Conservation (phyloP, 2,113 vertebrate species). For the Prunella fulvescens region DNA sequence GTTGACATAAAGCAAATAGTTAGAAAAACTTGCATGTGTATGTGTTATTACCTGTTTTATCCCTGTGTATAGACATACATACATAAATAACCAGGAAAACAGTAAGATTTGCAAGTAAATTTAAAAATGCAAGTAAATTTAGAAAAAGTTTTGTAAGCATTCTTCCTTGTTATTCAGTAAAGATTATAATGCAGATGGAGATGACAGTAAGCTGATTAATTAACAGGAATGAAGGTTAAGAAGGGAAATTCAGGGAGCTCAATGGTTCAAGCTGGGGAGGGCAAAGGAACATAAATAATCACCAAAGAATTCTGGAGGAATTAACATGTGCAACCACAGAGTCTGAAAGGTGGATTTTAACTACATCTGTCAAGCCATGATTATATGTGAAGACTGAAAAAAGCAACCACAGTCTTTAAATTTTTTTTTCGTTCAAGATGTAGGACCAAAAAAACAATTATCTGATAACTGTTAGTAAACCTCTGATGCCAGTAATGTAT, state of each 20-base stretch:
- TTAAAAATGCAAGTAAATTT: background rate
- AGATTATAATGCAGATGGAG: background rate
- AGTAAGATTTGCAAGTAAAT: background rate
- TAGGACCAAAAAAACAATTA: background rate
- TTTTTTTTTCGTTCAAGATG: background rate
- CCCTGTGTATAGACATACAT: background rate
- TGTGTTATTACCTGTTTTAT: background rate
- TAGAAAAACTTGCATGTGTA: background rate
- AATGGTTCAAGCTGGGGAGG: background rate
- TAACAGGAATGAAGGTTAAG: conserved; percentile 26
- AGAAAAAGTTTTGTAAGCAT: background rate
- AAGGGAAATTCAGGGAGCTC: conserved; percentile 32
- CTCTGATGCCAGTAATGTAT: background rate
- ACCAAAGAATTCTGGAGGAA: background rate
- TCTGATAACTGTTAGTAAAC: background rate
- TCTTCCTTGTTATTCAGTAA: background rate
- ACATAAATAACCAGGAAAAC: background rate
- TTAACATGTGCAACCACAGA: background rate
- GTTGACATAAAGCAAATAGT: background rate
- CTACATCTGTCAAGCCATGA: background rate
- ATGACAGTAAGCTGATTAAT: conserved; percentile 32
- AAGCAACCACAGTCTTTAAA: background rate
- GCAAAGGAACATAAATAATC: conserved; percentile 39
- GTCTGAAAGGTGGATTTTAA: background rate
- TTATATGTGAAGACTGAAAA: background rate